Evolutionary conservation across 1,140 invertebrate species (phyloP), one percentile per base, ranked within the genome.

Genomic region (Anoplolepis gracilipes): DNA sequence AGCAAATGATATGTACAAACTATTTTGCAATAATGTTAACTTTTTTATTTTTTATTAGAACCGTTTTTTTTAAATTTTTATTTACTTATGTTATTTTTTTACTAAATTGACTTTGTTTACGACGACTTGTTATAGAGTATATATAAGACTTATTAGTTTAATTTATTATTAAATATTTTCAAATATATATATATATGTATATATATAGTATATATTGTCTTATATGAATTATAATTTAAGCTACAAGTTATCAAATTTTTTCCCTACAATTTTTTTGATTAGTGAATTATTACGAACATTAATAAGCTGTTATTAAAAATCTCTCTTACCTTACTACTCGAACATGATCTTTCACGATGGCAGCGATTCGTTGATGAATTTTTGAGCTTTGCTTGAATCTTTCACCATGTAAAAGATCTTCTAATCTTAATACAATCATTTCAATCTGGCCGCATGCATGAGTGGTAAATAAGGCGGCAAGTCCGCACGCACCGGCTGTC

Each of bases 361-460:
- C 7, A 5, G 25, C 79, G 0, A 92, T 57, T 61, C 69, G 55
- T n/a, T 62, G 7, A 6, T 79, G 30, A 7, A 87, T 4, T 8
- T 82, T 36, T 10, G 10, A 11, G 0, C 0, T 84, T 65, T 6
- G n/a, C 13, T 86, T 33, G 19, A 8, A 39, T 2, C 30, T 61
- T 73, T 64, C 0, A 8, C 69, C 42, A 0, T 57, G 13, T 0
- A 88, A 22, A 0, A 92, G 69, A 53, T 53, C 69, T 8, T 88
- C 62, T 33, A 92, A 65, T 64, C 67, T 69, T 0, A 77, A 73
- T 19, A 78, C n/a, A 3, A 92, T 25, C 13, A 92, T 70, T 30
- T 92, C 67, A 49, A 92, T 82, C 25, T 91, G 90, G 7, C 91
- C 88, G 33, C 81, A 87, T 0, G 64, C 61, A 28, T 91, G 90